Evolutionary conservation across 2,888 invertebrate genomes (phyloP), one percentile per base, ranked within the genome.

Genomic region (Epinotia brunnichana): DNA sequence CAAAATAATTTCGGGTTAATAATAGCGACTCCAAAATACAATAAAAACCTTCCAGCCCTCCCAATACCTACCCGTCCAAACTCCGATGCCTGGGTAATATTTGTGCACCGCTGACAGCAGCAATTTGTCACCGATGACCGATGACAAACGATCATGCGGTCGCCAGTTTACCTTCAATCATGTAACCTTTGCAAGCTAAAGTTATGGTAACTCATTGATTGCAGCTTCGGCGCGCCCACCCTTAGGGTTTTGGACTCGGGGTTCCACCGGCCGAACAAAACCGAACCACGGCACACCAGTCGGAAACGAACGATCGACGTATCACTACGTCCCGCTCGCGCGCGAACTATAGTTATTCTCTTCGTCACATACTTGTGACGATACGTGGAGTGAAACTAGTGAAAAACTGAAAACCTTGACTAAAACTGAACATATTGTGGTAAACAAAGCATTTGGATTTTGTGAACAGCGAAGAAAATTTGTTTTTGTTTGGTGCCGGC

Each of bases 341-440:
- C 80, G 74, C 78, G 80, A 80, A 76, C 70, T 77, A 82, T 86
- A 88, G 83, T 89, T 87, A 88, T 87, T 87, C 87, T 87, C 87
- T 86, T 88, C 89, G 88, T 87, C 89, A 85, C 85, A 85, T 79
- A 80, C 74, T 83, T 88, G 88, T 90, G 87, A 90, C 89, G 85
- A 83, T 79, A 86, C 88, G 89, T 90, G 90, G 81, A 90, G 90
- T 92, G 90, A 87, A 87, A 85, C 80, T 84, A 79, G 82, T 82
- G 78, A 80, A 80, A 81, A 78, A 81, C 77, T 77, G 75, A 67
- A 78, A 75, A 78, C 72, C 81, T 78, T 81, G 76, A 75, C 79
- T 78, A 48, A 76, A 74, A 75, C 73, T 76, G 74, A 78, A 70
- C 74, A 77, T 71, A 76, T 77, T 79, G 77, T 74, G 76, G 74